These are phyloP conservation scores for Platalea minor DNA, from an alignment of 2,797 vertebrate species.

Conservation along the genomic window DNA sequence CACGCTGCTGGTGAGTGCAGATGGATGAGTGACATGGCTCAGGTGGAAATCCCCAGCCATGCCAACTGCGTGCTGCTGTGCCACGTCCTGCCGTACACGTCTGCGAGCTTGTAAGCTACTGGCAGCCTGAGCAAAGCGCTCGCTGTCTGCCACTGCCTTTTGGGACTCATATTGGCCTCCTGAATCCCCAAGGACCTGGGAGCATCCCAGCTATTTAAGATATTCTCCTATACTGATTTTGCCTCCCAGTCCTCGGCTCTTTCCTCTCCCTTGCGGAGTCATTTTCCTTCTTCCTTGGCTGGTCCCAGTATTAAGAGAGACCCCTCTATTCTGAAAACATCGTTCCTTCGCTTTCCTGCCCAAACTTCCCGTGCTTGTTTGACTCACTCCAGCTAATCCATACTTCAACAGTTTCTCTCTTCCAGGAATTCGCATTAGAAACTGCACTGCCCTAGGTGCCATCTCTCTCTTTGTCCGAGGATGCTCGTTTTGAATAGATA, in stretches of 20 bases:
- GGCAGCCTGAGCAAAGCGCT: neutral
- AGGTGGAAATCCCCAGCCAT: neutral
- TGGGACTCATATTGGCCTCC: neutral
- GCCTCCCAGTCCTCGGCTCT: neutral
- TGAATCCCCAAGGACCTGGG: neutral
- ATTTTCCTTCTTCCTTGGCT: neutral
- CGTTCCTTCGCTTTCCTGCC: neutral
- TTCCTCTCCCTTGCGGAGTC: neutral
- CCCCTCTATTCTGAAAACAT: neutral
- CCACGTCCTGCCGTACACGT: fast-evolving
- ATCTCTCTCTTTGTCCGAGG: neutral
- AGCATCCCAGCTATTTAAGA: neutral
- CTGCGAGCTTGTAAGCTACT: neutral
- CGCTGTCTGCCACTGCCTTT: neutral
- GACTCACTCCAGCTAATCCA: neutral
- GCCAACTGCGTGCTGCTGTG: neutral
- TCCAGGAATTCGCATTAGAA: neutral
- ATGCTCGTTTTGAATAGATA: neutral
- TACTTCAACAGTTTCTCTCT: neutral
- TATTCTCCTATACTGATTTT: neutral
- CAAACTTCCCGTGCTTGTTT: neutral
- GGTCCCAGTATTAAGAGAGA: neutral
- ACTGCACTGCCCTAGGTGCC: neutral
- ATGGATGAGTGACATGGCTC: neutral
- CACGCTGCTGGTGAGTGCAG: neutral